Conservation (phyloP, 1,140 invertebrate species). For the Drosophila oshimai region DNA sequence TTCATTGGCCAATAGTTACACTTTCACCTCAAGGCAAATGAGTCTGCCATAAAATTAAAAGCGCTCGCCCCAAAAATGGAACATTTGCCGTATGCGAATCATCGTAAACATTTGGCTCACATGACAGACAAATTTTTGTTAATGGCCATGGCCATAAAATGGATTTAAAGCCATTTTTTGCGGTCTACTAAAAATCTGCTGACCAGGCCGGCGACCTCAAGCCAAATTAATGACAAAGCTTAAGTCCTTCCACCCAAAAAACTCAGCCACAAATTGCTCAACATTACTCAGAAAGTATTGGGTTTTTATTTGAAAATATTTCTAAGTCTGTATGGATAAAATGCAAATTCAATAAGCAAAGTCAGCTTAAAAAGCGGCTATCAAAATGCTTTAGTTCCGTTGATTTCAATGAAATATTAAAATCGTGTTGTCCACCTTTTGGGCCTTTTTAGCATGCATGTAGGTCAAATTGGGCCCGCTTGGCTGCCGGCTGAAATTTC, state of each 20-base stretch:
- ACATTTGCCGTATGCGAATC: conserved; percentile 30
- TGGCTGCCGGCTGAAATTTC: conserved; percentile 47
- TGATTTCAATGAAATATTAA: conserved; percentile 56
- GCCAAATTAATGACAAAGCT: conserved; percentile 72
- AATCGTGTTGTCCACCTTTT: conserved; percentile 29
- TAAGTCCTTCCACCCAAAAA: conserved; percentile 21
- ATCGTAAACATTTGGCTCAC: conserved; percentile 20
- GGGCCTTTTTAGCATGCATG: conserved; percentile 46
- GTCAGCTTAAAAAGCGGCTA: not conserved
- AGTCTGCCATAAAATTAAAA: conserved; percentile 23
- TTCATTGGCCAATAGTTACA: conserved; percentile 40
- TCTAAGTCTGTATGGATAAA: conserved; percentile 44
- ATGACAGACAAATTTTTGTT: conserved; percentile 47
- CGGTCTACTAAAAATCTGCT: conserved; percentile 57
- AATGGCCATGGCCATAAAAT: conserved; percentile 66
- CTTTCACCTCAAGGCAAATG: conserved; percentile 27
- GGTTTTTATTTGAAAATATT: conserved; percentile 6
- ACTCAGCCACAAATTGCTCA: conserved; percentile 33
- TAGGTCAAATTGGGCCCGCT: conserved; percentile 65
- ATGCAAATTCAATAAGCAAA: conserved; percentile 67
- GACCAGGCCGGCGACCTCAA: conserved; percentile 45
- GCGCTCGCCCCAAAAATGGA: conserved; percentile 7
- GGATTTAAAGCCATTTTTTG: conserved; percentile 76
- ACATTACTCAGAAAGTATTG: conserved; percentile 31
- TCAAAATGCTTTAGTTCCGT: conserved; percentile 27